Percentiles rank a stretch among this genome's conserved stretches.
phyloP scores from a whole-genome alignment of 2,888 invertebrate species.

The Punctoribates punctum region DNA sequence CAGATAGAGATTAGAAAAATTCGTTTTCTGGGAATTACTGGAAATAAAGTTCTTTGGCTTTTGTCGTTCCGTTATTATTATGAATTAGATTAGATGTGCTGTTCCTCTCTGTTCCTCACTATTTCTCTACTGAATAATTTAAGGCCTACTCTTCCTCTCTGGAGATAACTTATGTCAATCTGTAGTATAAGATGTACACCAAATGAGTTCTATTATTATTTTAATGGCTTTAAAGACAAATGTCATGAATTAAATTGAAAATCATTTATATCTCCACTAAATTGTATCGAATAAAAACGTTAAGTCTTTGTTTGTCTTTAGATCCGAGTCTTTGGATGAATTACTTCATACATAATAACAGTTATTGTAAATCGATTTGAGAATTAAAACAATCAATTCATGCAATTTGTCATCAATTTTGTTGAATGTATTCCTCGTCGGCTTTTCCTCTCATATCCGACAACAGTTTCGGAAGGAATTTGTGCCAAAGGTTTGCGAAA shows the following conservation, averaged over 20 bases:
- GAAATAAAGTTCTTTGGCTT: no score
- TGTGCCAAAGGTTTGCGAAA: no score
- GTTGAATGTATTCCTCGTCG: not conserved
- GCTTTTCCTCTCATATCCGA: not conserved
- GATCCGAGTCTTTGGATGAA: not conserved
- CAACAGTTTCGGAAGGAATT: not conserved
- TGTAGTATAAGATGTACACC: not conserved
- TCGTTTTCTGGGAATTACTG: no score
- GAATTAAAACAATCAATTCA: not conserved
- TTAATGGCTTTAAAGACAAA: not conserved
- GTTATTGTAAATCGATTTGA: not conserved
- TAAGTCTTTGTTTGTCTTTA: not conserved
- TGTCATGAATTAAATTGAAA: not conserved
- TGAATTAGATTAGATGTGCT: not conserved
- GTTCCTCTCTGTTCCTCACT: not conserved
- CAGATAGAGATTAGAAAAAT: no score
- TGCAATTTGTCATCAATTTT: not conserved
- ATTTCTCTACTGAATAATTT: not conserved
- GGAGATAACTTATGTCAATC: slow-evolving; percentile 5
- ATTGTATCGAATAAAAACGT: not conserved
- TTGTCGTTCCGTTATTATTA: no score
- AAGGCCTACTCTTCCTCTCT: not conserved
- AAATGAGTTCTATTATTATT: not conserved
- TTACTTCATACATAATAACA: not conserved
- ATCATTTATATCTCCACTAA: not conserved